Evolutionary conservation across 2,797 vertebrate species (phyloP), one percentile per base, ranked within the genome.

Genomic region (Acridotheres tristis): DNA sequence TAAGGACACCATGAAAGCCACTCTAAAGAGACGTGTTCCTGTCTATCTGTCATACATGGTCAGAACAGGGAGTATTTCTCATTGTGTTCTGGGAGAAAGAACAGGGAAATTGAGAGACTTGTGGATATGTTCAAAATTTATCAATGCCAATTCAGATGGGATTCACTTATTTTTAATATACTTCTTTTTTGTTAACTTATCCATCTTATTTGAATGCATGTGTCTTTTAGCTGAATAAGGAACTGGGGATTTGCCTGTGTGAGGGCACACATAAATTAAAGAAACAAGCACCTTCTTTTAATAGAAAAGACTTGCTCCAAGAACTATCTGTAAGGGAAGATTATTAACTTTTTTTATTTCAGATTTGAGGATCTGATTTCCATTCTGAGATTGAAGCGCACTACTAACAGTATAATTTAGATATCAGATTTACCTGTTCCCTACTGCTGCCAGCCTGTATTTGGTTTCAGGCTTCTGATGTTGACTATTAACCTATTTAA

Each of bases 401-500:
- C 36, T 13, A 48, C 58, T 92, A 93, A 75, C 77, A 90, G 71
- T 62, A 55, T 74, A 92, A 91, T 96, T 96, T 95, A 94, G 85
- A 77, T 91, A 91, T 96, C 82, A 84, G 82, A 85, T 94, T 90
- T 91, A 90, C 91, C 87, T 81, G 79, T 79, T 81, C 80, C 68
- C 47, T 59, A 23, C 66, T 72, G 59, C 80, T 96, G 93, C 90
- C 94, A 96, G 82, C 53, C 47, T 84, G 61, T 91, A 89, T 97
- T 96, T 94, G 36, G 77, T 97, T 96, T 94, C 95, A 94, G 74
- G 69, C 72, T 76, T 96, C 85, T 85, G 71, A 79, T 95, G 95
- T 96, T 94, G 93, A 95, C 96, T 96, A 77, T 89, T 96, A 96
- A 92, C 94, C 96, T 96, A 86, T 95, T 97, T 97, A 97, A 97